Evolutionary conservation across 1,140 invertebrate genomes (phyloP).

Genomic region (Panonychus citri): DNA sequence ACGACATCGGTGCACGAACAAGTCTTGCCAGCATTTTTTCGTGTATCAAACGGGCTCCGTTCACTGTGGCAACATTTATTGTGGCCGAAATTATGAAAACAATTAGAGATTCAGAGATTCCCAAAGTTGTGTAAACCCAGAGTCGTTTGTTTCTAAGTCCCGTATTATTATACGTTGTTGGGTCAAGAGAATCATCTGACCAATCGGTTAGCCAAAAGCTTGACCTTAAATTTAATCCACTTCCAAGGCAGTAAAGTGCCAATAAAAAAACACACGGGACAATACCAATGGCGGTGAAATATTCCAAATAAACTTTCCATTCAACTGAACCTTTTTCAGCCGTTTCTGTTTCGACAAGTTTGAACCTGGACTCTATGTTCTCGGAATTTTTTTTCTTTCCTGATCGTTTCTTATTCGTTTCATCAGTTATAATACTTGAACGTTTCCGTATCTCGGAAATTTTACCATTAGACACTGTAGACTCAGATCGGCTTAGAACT

Average conservation of each 20-base stretch:
- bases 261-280: slow-evolving; percentile 2
- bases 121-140: slow-evolving; percentile 63
- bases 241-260: slow-evolving; percentile 8
- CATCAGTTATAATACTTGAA: not conserved
- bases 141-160: slow-evolving; percentile 48
- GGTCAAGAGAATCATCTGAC: slow-evolving; percentile 20
- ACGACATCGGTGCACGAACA: slow-evolving; percentile 35
- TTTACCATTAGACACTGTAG: not conserved
- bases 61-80: slow-evolving; percentile 5
- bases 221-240: slow-evolving; percentile 18
- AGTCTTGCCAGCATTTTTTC: slow-evolving; percentile 31
- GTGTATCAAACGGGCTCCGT: slow-evolving; percentile 5
- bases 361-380: too few species aligned
- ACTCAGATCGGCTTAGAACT: not conserved
- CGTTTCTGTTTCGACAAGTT: slow-evolving; percentile 27
- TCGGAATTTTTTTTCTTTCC: not conserved
- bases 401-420: too few species aligned
- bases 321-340: slow-evolving; percentile 10
- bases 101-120: slow-evolving; percentile 40
- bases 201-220: slow-evolving; percentile 23
- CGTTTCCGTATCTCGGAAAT: not conserved
- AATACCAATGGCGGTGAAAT: slow-evolving; percentile 4
- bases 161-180: slow-evolving; percentile 20
- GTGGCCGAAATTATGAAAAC: not conserved
- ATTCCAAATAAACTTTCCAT: slow-evolving; percentile 5